Conservation (phyloP, 2,113 vertebrate species). For the Ptyas mucosa region DNA sequence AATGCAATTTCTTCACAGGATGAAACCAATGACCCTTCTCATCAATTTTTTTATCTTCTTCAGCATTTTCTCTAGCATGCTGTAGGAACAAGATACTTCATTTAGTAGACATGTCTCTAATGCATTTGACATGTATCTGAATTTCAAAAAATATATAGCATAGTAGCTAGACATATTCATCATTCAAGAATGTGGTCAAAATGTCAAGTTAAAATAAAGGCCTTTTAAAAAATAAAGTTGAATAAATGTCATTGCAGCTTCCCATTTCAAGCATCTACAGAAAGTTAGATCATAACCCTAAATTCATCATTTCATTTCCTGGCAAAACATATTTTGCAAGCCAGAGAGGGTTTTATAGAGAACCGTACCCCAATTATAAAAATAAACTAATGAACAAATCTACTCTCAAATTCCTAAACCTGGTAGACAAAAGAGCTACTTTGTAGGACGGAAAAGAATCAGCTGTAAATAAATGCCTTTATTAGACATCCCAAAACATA, state of each 20-base stretch:
- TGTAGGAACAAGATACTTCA: neutral
- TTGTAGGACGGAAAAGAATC: neutral
- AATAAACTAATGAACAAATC: neutral
- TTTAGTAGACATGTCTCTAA: neutral
- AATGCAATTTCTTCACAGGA: neutral
- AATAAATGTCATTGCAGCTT: neutral
- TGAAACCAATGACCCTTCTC: neutral
- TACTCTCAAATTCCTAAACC: neutral
- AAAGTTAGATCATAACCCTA: neutral
- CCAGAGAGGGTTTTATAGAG: neutral
- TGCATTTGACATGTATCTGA: neutral
- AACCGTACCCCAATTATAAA: neutral
- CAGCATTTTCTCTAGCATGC: neutral
- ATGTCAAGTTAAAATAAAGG: neutral
- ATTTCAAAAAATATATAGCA: neutral
- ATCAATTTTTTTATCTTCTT: neutral
- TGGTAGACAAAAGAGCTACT: neutral
- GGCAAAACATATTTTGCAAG: neutral
- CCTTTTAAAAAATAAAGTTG: neutral
- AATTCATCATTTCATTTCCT: neutral
- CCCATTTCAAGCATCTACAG: neutral
- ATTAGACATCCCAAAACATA: neutral
- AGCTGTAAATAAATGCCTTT: neutral
- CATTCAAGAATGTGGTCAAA: neutral
- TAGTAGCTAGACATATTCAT: neutral